Evolutionary conservation across 2,113 vertebrate genomes (phyloP).

Genomic region (Pelobates fuscus): DNA sequence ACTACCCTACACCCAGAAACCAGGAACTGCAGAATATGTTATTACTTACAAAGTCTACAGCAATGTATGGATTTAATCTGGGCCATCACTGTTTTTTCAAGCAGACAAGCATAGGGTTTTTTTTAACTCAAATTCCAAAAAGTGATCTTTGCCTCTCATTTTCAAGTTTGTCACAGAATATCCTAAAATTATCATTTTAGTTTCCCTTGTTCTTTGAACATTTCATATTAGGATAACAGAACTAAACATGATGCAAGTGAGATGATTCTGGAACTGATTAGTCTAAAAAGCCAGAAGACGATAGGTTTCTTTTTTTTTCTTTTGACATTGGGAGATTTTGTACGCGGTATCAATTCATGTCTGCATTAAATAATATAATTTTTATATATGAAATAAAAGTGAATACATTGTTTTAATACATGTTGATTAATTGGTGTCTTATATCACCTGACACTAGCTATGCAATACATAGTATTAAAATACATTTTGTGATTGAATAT

Average conservation of each 20-base stretch:
- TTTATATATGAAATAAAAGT: too few species aligned
- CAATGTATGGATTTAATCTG: slow-evolving; percentile 5
- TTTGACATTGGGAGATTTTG: too few species aligned
- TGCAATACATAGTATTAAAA: too few species aligned
- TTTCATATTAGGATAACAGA: background rate
- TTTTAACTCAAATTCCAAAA: background rate
- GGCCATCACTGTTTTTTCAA: background rate
- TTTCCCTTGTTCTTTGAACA: background rate
- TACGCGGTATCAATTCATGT: too few species aligned
- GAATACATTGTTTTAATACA: too few species aligned
- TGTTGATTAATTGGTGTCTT: too few species aligned
- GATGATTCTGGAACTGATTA: background rate
- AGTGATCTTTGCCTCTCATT: background rate
- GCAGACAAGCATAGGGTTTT: background rate
- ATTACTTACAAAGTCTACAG: background rate
- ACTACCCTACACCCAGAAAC: background rate
- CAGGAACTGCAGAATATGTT: background rate
- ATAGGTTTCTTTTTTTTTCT: too few species aligned
- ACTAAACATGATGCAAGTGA: background rate
- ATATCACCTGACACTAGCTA: too few species aligned
- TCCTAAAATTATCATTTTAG: background rate
- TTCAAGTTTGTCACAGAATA: background rate
- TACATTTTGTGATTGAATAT: too few species aligned
- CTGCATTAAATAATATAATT: too few species aligned
- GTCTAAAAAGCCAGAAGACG: background rate